A percentile compares a stretch with the other conserved stretches of the same genome.
phyloP scores from a whole-genome alignment of 1,140 invertebrate species.

The Oryctes rhinoceros region DNA sequence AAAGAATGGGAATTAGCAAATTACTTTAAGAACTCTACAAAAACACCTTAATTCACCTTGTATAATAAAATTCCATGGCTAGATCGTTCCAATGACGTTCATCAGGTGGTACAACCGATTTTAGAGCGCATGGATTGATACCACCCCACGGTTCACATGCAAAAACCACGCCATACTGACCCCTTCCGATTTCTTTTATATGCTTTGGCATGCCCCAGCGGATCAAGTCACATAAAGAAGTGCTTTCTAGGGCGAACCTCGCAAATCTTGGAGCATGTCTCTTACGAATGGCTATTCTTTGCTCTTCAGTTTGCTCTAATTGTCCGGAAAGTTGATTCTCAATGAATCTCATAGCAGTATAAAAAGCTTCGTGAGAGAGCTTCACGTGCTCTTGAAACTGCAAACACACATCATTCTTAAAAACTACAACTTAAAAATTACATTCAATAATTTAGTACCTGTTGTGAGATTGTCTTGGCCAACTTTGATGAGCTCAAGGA shows the following conservation, averaged over 20 bases:
- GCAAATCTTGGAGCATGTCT: conserved; percentile 82
- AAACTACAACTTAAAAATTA: no score
- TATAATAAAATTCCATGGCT: conserved; percentile 92
- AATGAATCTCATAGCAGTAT: conserved; percentile 71
- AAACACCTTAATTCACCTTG: conserved; percentile 63
- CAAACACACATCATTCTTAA: no score
- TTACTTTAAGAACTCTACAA: not conserved
- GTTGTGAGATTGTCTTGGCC: conserved; percentile 79
- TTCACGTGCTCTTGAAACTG: conserved; percentile 72
- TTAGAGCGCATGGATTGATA: conserved; percentile 81
- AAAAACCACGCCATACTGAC: conserved; percentile 94
- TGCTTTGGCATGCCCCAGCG: conserved; percentile 81
- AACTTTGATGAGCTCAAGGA: conserved; percentile 77
- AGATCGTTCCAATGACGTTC: conserved; percentile 92
- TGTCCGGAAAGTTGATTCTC: conserved; percentile 76
- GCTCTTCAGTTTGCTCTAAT: conserved; percentile 84
- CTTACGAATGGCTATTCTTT: conserved; percentile 79
- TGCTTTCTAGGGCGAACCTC: conserved; percentile 84
- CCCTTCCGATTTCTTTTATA: conserved; percentile 84
- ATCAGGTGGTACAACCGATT: conserved; percentile 90
- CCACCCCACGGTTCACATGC: conserved; percentile 83
- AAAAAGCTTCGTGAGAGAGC: conserved; percentile 75
- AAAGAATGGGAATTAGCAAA: conserved; percentile 52
- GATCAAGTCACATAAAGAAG: conserved; percentile 82
- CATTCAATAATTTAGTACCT: conserved; percentile 61